phyloP scores from a whole-genome alignment of 2,888 invertebrate genomes.

The Mythimna loreyi region DNA sequence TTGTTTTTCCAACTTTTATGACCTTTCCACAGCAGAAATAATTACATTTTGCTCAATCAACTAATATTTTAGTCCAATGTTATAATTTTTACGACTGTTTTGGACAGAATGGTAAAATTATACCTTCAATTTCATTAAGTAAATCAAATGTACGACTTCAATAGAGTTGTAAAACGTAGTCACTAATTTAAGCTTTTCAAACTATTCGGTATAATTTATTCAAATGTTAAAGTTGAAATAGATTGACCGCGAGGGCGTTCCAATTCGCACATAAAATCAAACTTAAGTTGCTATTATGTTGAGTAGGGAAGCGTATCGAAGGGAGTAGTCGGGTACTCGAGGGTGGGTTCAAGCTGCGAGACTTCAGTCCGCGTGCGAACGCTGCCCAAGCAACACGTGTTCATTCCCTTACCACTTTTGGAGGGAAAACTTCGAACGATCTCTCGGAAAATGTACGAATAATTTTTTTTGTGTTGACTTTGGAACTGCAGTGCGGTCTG shows the following conservation, averaged over 20 bases:
- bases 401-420: conserved; percentile 59
- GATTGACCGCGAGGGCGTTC: conserved; percentile 55
- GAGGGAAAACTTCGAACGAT: conserved; percentile 84
- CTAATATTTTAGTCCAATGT: conserved; percentile 29
- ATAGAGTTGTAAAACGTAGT: conserved; percentile 22
- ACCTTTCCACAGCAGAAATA: conserved; percentile 17
- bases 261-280: conserved; percentile 71
- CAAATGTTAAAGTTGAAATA: conserved; percentile 54
- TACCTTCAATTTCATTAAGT: background rate
- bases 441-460: conserved; percentile 48
- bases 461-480: conserved; percentile 30
- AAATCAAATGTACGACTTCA: conserved; percentile 2
- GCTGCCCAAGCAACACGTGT: conserved; percentile 70
- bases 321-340: conserved; percentile 48
- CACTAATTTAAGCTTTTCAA: conserved; percentile 22
- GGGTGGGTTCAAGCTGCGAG: conserved; percentile 44
- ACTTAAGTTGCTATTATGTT: conserved; percentile 69
- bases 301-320: conserved; percentile 61
- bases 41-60: conserved; percentile 46
- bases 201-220: conserved; percentile 55
- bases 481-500: conserved; percentile 72
- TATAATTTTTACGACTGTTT: conserved; percentile 38
- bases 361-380: conserved; percentile 73
- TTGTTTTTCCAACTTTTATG: conserved; percentile 53
- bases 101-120: conserved; percentile 11